Conservation (phyloP, 2,888 invertebrate species). For the Drosophila nr. perissopoda region DNA sequence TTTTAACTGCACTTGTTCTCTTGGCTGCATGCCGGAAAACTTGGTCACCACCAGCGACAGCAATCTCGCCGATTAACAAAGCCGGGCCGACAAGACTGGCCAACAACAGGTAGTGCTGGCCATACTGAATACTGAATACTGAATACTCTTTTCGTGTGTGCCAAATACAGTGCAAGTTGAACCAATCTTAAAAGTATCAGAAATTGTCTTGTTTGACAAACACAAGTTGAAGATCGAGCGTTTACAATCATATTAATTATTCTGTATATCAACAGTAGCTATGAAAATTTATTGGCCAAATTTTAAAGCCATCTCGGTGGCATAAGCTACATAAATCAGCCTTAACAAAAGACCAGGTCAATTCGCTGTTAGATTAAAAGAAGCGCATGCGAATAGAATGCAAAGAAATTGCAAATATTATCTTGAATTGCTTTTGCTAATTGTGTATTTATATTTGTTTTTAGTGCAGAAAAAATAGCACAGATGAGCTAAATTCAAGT, state of each 20-base stretch:
- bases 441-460: not conserved
- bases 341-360: not conserved
- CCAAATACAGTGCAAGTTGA: not conserved
- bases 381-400: not conserved
- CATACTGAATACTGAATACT: conserved; percentile 4
- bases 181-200: not conserved
- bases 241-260: not conserved
- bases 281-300: not conserved
- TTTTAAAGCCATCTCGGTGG: not conserved
- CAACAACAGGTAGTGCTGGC: not conserved
- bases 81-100: conserved; percentile 33
- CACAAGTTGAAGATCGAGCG: not conserved
- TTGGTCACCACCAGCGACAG: conserved; percentile 41
- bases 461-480: not conserved
- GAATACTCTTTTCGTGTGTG: conserved; percentile 15
- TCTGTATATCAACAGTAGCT: not conserved
- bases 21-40: conserved; percentile 54
- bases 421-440: not conserved
- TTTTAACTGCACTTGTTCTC: conserved; percentile 73
- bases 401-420: not conserved
- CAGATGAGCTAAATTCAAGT: not conserved
- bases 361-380: not conserved
- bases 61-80: conserved; percentile 25
- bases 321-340: not conserved
- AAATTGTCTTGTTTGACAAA: not conserved